Evolutionary conservation across 2,113 vertebrate genomes (phyloP), one percentile per base, ranked within the genome.

Genomic region (Sphaerodactylus townsendi): DNA sequence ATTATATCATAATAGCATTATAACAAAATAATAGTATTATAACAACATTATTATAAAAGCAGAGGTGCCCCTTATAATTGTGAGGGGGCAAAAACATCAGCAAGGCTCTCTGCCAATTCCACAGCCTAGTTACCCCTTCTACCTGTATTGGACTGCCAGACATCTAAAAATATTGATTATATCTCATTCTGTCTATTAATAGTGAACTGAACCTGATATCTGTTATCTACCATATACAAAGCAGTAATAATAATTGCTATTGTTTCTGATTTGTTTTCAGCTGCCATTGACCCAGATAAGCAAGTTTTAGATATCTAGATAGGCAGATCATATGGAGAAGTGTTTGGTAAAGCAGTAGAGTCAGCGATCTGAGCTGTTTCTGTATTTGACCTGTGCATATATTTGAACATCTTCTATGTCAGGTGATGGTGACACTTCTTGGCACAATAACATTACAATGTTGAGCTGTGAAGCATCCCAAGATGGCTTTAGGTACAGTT

Each of bases 81-180:
- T n/a, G n/a, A n/a, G n/a, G n/a, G n/a, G n/a, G n/a, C n/a, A n/a
- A n/a, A n/a, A n/a, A n/a, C n/a, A n/a, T n/a, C n/a, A n/a, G n/a
- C n/a, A n/a, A n/a, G n/a, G n/a, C n/a, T n/a, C n/a, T n/a, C n/a
- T n/a, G n/a, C n/a, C n/a, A n/a, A n/a, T n/a, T n/a, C n/a, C n/a
- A n/a, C n/a, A n/a, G n/a, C n/a, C n/a, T n/a, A n/a, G n/a, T n/a
- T n/a, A n/a, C n/a, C n/a, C n/a, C n/a, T n/a, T n/a, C n/a, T n/a
- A n/a, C n/a, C n/a, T n/a, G n/a, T n/a, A n/a, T n/a, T n/a, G n/a
- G n/a, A n/a, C n/a, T n/a, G n/a, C n/a, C 15, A 66, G 13, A 85
- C 80, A 82, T 86, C 82, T 87, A 73, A 81, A 89, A 90, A 81
- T 81, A 85, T 30, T 89, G 85, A 10, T 82, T 90, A 33, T 79